Base-by-base conservation (phyloP, 2,797 vertebrate genomes). In the Gallinago solitaria region DNA sequence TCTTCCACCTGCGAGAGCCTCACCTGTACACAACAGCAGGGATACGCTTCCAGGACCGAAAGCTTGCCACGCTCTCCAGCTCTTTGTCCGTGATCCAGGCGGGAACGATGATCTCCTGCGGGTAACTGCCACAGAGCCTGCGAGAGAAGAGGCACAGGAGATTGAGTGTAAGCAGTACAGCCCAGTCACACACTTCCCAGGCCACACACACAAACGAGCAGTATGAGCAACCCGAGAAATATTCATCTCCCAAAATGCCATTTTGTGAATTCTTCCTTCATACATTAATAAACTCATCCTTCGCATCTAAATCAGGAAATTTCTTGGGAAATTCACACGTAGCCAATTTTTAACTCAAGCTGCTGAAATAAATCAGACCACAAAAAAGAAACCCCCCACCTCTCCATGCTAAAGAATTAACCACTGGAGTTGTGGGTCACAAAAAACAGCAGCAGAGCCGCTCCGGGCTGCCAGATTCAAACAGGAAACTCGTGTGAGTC, bases 11-110 rank as follows among this genome's bases (percentile, higher is more conserved):
- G 47, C 37, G 16, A 23, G 63, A 61, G 71, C 48, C 98, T 97
- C 90, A 99, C 99, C 99, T 99, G 96, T 99, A 99, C 94, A 99
- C 98, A 43, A 99, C 99, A 6, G 99, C 98, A 27, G 99, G 99
- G 97, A 99, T 99, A 93, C 99, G 99, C 92, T 99, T 99, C 99
- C 99, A 99, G 89, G 99, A 99, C 41, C 99, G 98, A 97, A 99
- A 99, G 92, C 98, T 98, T 7, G 99, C 98, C 96, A 99, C 99
- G 11, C 99, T 99, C 96, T 99, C 99, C 89, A 99, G 98, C 96
- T 99, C 99, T 96, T 99, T 99, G 96, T 99, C 99, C 1, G 99
- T 99, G 98, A 99, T 99, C 99, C 99, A 99, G 87, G 99, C 99
- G 12, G 99, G 99, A 83, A 99, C 99, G 73, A 99, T 98, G 94